Percentiles rank a stretch among this genome's conserved stretches.
Conservation (phyloP, 2,113 vertebrate species). For the Anarhynchus alexandrinus region DNA sequence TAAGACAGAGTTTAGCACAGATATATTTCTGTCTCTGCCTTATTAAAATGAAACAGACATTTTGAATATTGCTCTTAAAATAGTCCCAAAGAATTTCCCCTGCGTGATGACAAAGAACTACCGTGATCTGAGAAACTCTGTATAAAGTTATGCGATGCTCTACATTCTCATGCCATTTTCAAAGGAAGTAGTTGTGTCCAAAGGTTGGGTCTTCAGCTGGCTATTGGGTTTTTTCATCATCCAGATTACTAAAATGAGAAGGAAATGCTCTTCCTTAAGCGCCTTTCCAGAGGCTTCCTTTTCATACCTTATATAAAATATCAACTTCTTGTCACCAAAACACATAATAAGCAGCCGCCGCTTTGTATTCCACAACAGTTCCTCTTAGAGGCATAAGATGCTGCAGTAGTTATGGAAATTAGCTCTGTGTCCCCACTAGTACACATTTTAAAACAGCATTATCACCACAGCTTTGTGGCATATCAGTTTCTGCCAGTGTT, state of each 20-base stretch:
- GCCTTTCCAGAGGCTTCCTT: neutral
- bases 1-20: neutral
- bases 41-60: neutral
- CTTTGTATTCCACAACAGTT: conserved; percentile 26
- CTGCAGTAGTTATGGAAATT: conserved; percentile 45
- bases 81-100: neutral
- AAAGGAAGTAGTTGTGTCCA: neutral
- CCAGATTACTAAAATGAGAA: neutral
- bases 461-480: conserved; percentile 7
- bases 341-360: conserved; percentile 22
- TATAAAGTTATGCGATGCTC: neutral
- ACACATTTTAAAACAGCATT: conserved; percentile 37
- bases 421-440: neutral
- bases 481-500: conserved; percentile 9
- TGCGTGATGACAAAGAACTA: neutral
- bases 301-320: neutral
- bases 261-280: neutral
- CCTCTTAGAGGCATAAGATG: conserved; percentile 1
- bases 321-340: neutral
- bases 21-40: neutral
- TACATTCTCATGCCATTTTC: neutral
- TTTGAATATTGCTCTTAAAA: neutral
- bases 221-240: neutral
- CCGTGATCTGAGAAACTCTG: neutral
- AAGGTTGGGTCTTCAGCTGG: neutral